These are phyloP conservation scores for Aphidoletes aphidimyza DNA, from an alignment of 2,888 invertebrate species.

Conservation along the genomic window DNA sequence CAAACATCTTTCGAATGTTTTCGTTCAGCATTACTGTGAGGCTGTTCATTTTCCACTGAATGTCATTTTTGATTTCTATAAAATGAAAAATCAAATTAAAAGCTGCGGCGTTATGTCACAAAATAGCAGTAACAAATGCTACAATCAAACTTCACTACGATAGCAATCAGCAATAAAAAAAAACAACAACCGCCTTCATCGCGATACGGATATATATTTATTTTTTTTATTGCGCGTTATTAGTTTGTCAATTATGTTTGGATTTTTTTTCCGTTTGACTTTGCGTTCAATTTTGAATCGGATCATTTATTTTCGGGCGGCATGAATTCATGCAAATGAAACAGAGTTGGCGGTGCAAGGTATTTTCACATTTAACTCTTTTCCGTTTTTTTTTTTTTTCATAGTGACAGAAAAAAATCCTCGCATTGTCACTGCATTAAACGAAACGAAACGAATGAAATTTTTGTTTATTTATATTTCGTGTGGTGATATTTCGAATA, in stretches of 20 bases:
- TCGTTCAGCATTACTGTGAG: neutral
- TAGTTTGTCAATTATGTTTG: constrained; percentile 36
- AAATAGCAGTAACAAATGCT: neutral
- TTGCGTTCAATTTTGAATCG: constrained; percentile 1
- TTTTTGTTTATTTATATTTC: neutral
- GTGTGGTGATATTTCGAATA: neutral
- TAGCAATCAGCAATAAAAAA: neutral
- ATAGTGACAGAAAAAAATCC: neutral
- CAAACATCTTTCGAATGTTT: neutral
- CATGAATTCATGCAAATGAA: constrained; percentile 5
- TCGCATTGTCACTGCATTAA: neutral
- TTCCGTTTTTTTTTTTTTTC: neutral
- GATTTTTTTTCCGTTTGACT: neutral
- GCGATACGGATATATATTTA: neutral
- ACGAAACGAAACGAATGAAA: constrained; percentile 6
- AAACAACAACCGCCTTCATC: neutral
- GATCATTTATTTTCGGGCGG: constrained; percentile 20
- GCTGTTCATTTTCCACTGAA: neutral
- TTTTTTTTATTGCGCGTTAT: neutral
- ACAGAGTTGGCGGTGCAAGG: constrained; percentile 50
- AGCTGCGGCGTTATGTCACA: neutral
- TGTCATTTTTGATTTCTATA: neutral
- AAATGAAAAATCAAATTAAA: neutral
- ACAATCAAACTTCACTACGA: neutral
- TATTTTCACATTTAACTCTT: constrained; percentile 52